Conservation (phyloP, 2,888 invertebrate genomes). For the Ormyrus nitidulus region DNA sequence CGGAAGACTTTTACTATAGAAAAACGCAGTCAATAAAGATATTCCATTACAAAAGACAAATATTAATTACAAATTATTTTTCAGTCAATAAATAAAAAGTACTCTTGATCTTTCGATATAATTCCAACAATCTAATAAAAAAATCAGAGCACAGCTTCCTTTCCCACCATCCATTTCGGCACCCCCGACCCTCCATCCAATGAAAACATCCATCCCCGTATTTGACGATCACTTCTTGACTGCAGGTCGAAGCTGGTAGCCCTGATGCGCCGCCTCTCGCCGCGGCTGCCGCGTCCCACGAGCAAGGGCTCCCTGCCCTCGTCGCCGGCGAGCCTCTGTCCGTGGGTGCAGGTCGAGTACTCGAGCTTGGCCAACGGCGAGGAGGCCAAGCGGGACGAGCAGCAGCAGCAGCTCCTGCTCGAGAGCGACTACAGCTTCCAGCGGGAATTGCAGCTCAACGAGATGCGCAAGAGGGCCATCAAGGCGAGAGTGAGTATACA, state of each 20-base stretch:
- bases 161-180: too few species aligned
- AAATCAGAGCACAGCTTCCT: too few species aligned
- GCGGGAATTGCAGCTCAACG: constrained; percentile 70
- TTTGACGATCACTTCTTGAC: not conserved
- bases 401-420: not conserved
- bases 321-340: constrained; percentile 68
- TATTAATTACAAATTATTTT: too few species aligned
- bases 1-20: too few species aligned
- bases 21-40: too few species aligned
- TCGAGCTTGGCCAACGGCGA: constrained; percentile 57
- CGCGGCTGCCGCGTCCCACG: constrained; percentile 68
- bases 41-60: too few species aligned
- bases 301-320: constrained; percentile 68
- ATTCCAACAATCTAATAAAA: too few species aligned
- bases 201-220: too few species aligned
- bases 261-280: constrained; percentile 69
- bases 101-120: too few species aligned
- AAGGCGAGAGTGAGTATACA: constrained; percentile 32
- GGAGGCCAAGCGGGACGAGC: not conserved
- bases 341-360: constrained; percentile 73
- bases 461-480: constrained; percentile 61
- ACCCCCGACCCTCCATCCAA: too few species aligned
- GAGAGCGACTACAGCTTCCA: constrained; percentile 70
- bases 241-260: constrained; percentile 69
- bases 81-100: too few species aligned